Base-by-base conservation (phyloP, 2,797 vertebrate species). In the Betta splendens region DNA sequence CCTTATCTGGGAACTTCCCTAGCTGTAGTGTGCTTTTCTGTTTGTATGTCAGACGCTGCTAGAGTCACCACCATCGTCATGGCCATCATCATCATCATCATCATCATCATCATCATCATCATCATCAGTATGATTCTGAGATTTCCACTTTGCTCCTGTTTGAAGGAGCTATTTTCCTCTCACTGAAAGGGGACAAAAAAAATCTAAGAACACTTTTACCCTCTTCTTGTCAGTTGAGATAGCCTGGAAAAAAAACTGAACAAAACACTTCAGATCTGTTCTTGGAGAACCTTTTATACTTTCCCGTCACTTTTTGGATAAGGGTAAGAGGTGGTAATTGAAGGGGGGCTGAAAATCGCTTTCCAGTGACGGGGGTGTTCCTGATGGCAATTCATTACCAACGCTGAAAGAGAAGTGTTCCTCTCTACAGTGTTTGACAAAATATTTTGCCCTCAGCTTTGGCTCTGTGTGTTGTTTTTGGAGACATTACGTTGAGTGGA, bases 81-180 rank as follows among this genome's bases (percentile, higher is more conserved):
- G n/a, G n/a, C n/a, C n/a, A n/a, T n/a, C n/a, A n/a, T n/a, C n/a
- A n/a, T 40, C 12, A 15, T 47, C 15, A 4, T n/a, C n/a, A n/a
- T n/a, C n/a, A n/a, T 40, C 12, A 15, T 47, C 15, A 4, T 54
- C 53, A 25, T 46, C 57, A 53, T 28, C 38, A 57, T 58, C 33
- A 56, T 59, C 62, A 56, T 71, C 63, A 71, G 36, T 50, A 20
- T 54, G 54, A 65, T 51, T 52, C 26, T 9, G 7, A 18, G 13
- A 60, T 44, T 46, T 77, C 44, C 17, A 25, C 69, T 70, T 70
- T 70, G 15, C 42, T 75, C 49, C 50, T 8, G 11, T 66, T 53
- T 69, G 62, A 73, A 79, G 39, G 35, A 72, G 49, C 56, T 64
- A 45, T 82, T 78, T 74, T 62, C 62, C 51, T 81, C 74, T 69